Conservation (phyloP, 1,140 invertebrate species). For the Limonius californicus region DNA sequence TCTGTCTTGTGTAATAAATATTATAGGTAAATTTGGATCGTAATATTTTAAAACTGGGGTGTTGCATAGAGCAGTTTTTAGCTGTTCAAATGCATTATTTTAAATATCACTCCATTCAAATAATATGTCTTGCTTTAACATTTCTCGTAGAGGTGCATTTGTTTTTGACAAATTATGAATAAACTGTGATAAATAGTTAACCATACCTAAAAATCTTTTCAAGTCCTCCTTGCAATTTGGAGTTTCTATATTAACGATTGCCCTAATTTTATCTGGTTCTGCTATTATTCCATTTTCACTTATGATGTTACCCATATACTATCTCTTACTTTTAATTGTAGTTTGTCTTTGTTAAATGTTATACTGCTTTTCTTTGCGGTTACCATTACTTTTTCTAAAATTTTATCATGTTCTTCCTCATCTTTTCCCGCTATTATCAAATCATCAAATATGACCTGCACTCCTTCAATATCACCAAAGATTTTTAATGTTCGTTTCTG, state of each 20-base stretch:
- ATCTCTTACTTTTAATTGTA: conserved; percentile 13
- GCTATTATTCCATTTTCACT: conserved; percentile 37
- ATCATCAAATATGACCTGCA: conserved; percentile 44
- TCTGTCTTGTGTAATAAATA: conserved; percentile 37
- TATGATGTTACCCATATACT: conserved; percentile 45
- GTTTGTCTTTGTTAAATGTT: no score
- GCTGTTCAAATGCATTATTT: conserved; percentile 27
- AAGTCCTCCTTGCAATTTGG: conserved; percentile 38
- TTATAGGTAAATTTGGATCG: conserved; percentile 24
- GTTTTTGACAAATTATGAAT: conserved; percentile 32
- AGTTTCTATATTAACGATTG: conserved; percentile 29
- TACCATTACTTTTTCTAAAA: no score
- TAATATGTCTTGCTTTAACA: conserved; percentile 33
- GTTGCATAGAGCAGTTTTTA: conserved; percentile 34
- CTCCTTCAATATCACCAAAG: conserved; percentile 38
- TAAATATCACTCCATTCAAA: conserved; percentile 30
- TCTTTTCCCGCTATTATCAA: conserved; percentile 33
- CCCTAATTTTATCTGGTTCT: conserved; percentile 40
- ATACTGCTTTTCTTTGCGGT: no score
- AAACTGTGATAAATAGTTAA: conserved; percentile 41
- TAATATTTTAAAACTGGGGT: conserved; percentile 38
- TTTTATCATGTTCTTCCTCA: neutral
- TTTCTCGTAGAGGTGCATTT: conserved; percentile 27
- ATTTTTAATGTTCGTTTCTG: conserved; percentile 38
- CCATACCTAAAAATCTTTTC: conserved; percentile 40